A percentile compares a stretch with the other conserved stretches of the same genome.
Conservation (phyloP, 2,797 vertebrate species). For the Hydrolagus colliei region DNA sequence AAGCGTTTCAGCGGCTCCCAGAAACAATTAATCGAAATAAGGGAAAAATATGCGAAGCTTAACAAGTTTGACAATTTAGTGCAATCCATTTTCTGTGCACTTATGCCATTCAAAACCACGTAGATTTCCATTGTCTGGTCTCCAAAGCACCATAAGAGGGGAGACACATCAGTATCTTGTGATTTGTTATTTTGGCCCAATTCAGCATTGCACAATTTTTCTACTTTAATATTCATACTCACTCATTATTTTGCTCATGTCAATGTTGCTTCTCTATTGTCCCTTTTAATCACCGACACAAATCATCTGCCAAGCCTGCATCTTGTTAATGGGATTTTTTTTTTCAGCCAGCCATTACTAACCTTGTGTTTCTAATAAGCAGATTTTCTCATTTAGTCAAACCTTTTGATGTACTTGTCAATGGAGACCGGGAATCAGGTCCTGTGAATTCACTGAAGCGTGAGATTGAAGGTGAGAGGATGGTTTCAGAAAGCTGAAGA, state of each 20-base stretch:
- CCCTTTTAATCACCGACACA: neutral
- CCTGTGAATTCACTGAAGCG: neutral
- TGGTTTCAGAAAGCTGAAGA: neutral
- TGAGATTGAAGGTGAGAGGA: neutral
- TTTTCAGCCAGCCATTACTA: neutral
- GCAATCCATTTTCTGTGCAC: neutral
- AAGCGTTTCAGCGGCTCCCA: neutral
- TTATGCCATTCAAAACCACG: neutral
- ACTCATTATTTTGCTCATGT: too few species aligned
- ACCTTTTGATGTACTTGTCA: neutral
- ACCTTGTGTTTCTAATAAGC: neutral
- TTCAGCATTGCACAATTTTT: neutral
- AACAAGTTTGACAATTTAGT: neutral
- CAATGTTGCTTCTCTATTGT: neutral
- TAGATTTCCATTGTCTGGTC: neutral
- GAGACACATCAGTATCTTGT: neutral
- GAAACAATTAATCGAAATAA: slow-evolving; percentile 3
- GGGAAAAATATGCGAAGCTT: too few species aligned
- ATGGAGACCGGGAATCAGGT: too few species aligned
- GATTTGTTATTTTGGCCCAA: neutral
- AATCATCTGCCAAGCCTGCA: neutral
- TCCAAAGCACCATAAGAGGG: neutral
- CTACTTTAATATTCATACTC: neutral
- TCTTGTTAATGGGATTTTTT: neutral
- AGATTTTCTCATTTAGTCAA: too few species aligned